phyloP scores from a whole-genome alignment of 1,140 invertebrate species.

The Aphidius gifuensis region DNA sequence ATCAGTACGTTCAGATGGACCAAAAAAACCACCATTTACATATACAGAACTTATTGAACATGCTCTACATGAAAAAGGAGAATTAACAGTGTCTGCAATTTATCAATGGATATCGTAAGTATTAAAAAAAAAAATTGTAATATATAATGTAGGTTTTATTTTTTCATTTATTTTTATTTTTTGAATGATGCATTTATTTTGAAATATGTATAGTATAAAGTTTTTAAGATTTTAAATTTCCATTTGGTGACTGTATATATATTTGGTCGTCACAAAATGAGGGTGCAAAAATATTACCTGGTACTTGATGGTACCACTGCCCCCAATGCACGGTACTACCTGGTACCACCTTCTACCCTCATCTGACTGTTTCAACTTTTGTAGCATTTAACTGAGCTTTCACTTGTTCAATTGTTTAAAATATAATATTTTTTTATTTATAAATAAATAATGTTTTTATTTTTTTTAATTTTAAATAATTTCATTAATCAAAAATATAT shows the following conservation, averaged over 20 bases:
- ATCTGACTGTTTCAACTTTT: slow-evolving; percentile 17
- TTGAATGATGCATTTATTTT: background rate
- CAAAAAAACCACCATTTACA: slow-evolving; percentile 77
- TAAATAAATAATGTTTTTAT: background rate
- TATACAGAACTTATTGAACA: slow-evolving; percentile 86
- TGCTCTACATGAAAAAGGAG: slow-evolving; percentile 76
- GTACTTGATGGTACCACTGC: slow-evolving; percentile 44
- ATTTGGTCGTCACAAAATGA: background rate
- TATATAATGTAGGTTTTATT: background rate
- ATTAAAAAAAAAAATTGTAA: background rate
- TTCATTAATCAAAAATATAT: background rate
- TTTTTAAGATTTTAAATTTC: no score
- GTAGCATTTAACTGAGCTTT: slow-evolving; percentile 15
- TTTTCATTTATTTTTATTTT: slow-evolving; percentile 8
- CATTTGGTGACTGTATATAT: slow-evolving; percentile 3
- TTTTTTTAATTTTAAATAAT: background rate
- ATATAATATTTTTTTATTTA: background rate
- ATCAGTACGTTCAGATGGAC: slow-evolving; percentile 43
- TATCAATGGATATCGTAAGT: slow-evolving; percentile 93
- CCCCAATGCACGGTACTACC: slow-evolving; percentile 37
- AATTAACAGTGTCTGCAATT: slow-evolving; percentile 84
- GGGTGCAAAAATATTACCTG: slow-evolving; percentile 32
- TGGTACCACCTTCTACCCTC: slow-evolving; percentile 41
- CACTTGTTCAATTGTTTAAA: slow-evolving; percentile 1
- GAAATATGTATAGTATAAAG: no score